A percentile compares a stretch with the other conserved stretches of the same genome.
phyloP scores from a whole-genome alignment of 2,888 invertebrate genomes.

The Calameuta pallipes region DNA sequence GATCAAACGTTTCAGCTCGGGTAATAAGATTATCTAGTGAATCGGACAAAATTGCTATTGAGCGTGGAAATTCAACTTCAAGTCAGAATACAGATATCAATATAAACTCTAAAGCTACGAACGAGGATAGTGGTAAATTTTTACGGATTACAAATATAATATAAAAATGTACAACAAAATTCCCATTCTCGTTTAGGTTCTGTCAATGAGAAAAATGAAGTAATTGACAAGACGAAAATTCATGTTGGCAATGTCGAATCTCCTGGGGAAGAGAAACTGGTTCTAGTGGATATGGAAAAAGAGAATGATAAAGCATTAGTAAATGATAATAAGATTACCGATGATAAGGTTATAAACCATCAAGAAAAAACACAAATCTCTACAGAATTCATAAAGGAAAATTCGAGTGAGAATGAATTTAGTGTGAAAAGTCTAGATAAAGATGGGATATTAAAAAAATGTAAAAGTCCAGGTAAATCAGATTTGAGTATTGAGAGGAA shows the following conservation, averaged over 20 bases:
- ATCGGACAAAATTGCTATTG: constrained; percentile 20
- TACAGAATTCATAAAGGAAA: not conserved
- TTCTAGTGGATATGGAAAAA: not conserved
- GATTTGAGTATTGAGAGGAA: constrained; percentile 18
- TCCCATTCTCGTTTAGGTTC: not conserved
- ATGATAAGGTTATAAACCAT: constrained; percentile 12
- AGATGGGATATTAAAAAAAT: not conserved
- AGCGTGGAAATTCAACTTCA: constrained; percentile 24
- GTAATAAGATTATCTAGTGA: constrained; percentile 16
- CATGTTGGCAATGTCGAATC: not conserved
- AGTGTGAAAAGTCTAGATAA: not conserved
- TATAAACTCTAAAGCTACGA: constrained; percentile 46
- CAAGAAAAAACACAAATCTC: not conserved
- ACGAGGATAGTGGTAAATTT: constrained; percentile 45
- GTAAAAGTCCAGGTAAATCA: constrained; percentile 5
- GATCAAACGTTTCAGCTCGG: constrained; percentile 17
- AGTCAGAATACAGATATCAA: constrained; percentile 53
- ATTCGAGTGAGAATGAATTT: not conserved
- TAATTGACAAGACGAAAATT: not conserved
- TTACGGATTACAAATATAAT: constrained; percentile 38
- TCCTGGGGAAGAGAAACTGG: not conserved
- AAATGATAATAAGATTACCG: not conserved
- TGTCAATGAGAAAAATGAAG: not conserved
- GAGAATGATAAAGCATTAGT: not conserved
- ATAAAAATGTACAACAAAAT: not conserved